Base-by-base conservation (phyloP, 2,888 invertebrate genomes). In the Emesis castigata region DNA sequence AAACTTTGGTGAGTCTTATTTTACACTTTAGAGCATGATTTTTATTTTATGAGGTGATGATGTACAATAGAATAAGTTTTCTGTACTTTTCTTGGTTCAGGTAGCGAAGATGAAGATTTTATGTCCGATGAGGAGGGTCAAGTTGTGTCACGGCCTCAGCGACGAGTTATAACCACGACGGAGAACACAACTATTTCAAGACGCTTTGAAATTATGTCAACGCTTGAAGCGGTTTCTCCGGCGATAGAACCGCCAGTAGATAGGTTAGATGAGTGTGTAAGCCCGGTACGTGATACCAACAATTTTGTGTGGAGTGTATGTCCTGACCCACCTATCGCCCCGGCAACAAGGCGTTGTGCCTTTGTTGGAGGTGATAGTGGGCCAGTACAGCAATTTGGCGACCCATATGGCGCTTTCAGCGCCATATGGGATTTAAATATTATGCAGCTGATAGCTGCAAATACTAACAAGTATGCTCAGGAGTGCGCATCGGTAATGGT, bases 401-500 rank as follows among this genome's bases (percentile, higher is more conserved):
- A 39, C 39, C 58, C 58, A 20, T 58, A 58, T 22, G 20, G 20
- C 18, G 18, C 58, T 6, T 58, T 58, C 22, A 22, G 18, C 18
- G 18, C 75, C 16, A 89, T 88, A 79, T 89, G 88, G 89, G 83
- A 88, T 84, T 77, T 79, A 0, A 22, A 79, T 62, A 77, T 87
- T 18, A 88, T 90, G 86, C 82, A 87, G 73, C 34, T 79, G 56
- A 88, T 89, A 26, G 86, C 53, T 5, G 7, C 7, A 8, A 86
- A 86, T 48, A 88, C 88, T 0, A 89, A 89, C 56, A 70, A 34
- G 16, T 88, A 89, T 72, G 88, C 88, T n/a, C 85, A 89, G 75
- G 76, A 87, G 62, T 2, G 84, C n/a, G 83, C 79, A 31, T n/a
- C 58, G 3, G n/a, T 70, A 18, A 66, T 79, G 75, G n/a, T 75